Evolutionary conservation across 2,113 vertebrate genomes (phyloP), one percentile per base, ranked within the genome.

Genomic region (Phyllostomus hastatus): DNA sequence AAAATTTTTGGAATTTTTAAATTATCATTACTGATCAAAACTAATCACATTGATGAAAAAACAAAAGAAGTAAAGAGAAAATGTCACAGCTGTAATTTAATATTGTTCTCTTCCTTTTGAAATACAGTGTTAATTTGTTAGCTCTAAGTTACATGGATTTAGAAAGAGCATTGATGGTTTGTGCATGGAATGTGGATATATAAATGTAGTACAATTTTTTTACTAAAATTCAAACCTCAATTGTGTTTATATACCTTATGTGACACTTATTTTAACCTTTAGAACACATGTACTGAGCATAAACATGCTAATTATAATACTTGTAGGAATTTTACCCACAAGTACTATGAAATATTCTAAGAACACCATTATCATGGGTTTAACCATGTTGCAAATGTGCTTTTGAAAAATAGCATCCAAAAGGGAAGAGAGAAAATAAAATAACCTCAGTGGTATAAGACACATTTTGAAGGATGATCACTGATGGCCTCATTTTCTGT

Each of bases 281-380:
- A 70, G 17, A 80, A 86, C 57, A 38, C 84, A 91, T 59, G 19
- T 54, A 75, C 33, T 73, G 43, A 69, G 2, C 20, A 96, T 43
- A 35, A 61, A 94, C 59, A 95, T 66, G 4, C 16, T 91, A 93
- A 61, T 83, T 66, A n/a, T 31, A 75, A 89, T 52, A 70, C 14
- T 78, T 78, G 10, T 24, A 64, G 67, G 28, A 69, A 73, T 89
- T 88, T 91, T 46, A 72, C 31, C n/a, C 88, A 66, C 88, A 66
- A 85, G 88, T 2, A 33, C 79, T 54, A 73, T 82, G 64, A 96
- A 95, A 57, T 59, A 79, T 75, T 87, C n/a, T 72, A 91, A 86
- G 12, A 92, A 80, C 22, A 15, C 52, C 12, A 70, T 9, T 72
- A 46, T 38, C 33, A 72, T 66, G 2, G 22, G 0, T 61, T 93